Evolutionary conservation across 2,888 invertebrate genomes (phyloP), one percentile per base, ranked within the genome.

Genomic region (Amiota minor): DNA sequence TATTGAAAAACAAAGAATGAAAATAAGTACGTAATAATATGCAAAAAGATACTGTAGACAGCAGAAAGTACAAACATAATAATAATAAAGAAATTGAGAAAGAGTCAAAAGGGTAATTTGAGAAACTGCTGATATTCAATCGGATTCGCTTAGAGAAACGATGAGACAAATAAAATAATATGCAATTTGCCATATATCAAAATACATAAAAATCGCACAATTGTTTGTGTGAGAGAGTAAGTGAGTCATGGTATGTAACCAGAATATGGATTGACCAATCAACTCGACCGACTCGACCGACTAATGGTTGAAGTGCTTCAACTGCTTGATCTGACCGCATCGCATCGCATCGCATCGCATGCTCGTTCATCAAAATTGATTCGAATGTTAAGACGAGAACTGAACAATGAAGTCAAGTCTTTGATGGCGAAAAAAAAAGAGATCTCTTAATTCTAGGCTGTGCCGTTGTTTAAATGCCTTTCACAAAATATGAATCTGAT

Each of bases 1-100:
- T 79, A 82, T 80, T 81, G 76, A 77, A 65, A 71, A 18, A 14
- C 56, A 46, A 50, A 49, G 45, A 62, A 64, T 20, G 45, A 46
- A n/a, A 53, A 72, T 59, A 16, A 4, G n/a, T 50, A 3, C 11
- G 53, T 10, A 50, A 18, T 9, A 23, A 70, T 18, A 70, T 35
- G 35, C 35, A 35, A 35, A 35, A 2, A 6, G 35, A 35, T 3
- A 35, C 35, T 6, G 2, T 35, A 2, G 3, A 70, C 47, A 70
- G 47, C 6, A 9, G 53, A 35, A 35, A 35, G 46, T 12, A n/a
- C 14, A 23, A 67, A 45, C 49, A n/a, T n/a, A 49, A 49, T 49
- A 49, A 49, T 49, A 9, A 49, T 10, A 49, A 12, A 50, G n/a
- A 50, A 50, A 50, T n/a, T n/a, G 6, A 50, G 20, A 45, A 70